phyloP scores from a whole-genome alignment of 2,113 vertebrate genomes.

The Vombatus ursinus region DNA sequence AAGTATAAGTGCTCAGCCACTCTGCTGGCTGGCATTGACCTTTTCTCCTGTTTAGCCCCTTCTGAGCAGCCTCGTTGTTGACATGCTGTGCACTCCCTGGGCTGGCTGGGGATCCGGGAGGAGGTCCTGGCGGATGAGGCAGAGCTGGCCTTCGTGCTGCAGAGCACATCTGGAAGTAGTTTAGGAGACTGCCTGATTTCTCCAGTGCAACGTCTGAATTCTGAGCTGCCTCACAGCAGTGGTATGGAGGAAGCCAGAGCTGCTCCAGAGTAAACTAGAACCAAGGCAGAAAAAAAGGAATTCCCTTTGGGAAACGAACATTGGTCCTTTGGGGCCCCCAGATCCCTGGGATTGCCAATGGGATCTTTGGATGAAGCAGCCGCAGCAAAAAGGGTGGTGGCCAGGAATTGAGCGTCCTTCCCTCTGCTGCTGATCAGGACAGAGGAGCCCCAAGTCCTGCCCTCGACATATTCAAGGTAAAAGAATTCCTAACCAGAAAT shows the following conservation, averaged over 20 bases:
- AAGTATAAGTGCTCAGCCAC: neutral
- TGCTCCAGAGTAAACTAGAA: slow-evolving; percentile 73
- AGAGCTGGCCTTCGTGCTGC: slow-evolving; percentile 55
- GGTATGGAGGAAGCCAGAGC: slow-evolving; percentile 74
- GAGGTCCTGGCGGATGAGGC: slow-evolving; percentile 60
- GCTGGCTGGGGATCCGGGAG: slow-evolving; percentile 59
- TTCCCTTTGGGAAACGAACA: slow-evolving; percentile 61
- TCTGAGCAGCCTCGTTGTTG: slow-evolving; percentile 67
- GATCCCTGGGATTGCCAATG: slow-evolving; percentile 67
- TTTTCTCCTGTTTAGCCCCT: slow-evolving; percentile 38
- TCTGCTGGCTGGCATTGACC: slow-evolving; percentile 45
- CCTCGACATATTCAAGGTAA: slow-evolving; percentile 83
- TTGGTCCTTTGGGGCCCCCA: slow-evolving; percentile 69
- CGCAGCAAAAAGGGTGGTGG: slow-evolving; percentile 65
- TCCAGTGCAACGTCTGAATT: slow-evolving; percentile 63
- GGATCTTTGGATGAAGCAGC: slow-evolving; percentile 69
- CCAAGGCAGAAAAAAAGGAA: slow-evolving; percentile 66
- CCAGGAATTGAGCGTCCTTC: slow-evolving; percentile 65
- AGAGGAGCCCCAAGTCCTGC: slow-evolving; percentile 60
- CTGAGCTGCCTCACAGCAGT: slow-evolving; percentile 68
- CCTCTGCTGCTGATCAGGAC: slow-evolving; percentile 74
- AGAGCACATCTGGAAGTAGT: slow-evolving; percentile 85
- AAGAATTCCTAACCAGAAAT: slow-evolving; percentile 76
- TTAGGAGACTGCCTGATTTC: slow-evolving; percentile 74
- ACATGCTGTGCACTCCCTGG: slow-evolving; percentile 66